Base-by-base conservation (phyloP, 2,888 invertebrate species). In the Andrena hattorfiana region DNA sequence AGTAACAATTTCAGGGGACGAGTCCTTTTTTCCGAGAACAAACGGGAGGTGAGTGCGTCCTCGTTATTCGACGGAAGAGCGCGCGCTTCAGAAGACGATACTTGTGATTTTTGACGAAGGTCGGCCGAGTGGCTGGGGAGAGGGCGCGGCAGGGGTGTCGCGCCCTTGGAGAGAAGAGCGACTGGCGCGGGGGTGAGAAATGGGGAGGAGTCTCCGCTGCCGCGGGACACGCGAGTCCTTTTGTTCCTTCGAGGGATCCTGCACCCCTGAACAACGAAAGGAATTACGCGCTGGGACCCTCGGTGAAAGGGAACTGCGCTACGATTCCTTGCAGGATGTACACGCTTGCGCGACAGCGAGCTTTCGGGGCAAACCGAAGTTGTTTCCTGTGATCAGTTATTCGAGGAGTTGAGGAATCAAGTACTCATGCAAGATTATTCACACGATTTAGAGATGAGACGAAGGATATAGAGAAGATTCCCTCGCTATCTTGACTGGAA, bases 201-300 rank as follows among this genome's bases (percentile, higher is more conserved):
- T 26, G 48, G 56, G 63, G 66, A 49, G 74, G 74, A 42, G 42
- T 42, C 71, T 75, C 70, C 30, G 64, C 30, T 26, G 64, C 42
- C 20, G 23, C 74, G 62, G 62, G 64, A 28, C 78, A 28, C 72
- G 68, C 69, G 75, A 64, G 73, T 71, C 79, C 84, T 67, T 83
- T 78, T 79, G 67, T 83, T 69, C 64, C 59, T 67, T 26, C 67
- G 32, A 35, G 73, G 77, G 79, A 42, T 59, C 23, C 56, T 51
- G 60, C 42, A 67, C 83, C 76, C 77, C 77, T 48, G 20, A 51
- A 54, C 77, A 26, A 54, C 74, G 56, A 67, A 35, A 79, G 67
- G 73, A 84, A 79, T 78, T 73, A 70, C 68, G 26, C 62, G n/a
- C 13, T 13, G 20, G 28, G 13, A 32, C 42, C 60, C 32, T 16